These are phyloP conservation scores for Cryptocephalus primarius DNA, from an alignment of 2,888 invertebrate genomes.

Conservation along the genomic window DNA sequence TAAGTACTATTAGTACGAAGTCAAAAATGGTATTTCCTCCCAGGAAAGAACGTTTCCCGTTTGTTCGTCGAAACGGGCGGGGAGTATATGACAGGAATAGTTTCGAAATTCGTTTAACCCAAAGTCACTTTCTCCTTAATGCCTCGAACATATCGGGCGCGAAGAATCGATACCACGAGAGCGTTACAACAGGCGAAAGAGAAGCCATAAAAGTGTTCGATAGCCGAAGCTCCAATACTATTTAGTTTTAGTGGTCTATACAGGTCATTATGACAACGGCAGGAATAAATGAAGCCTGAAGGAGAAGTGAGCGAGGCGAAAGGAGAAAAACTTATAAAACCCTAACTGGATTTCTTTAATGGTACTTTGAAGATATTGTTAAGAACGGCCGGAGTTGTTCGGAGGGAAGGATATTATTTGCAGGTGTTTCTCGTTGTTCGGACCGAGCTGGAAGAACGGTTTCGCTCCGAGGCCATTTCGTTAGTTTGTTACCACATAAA, in stretches of 20 bases:
- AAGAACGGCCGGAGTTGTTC: conserved; percentile 11
- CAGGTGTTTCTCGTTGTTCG: conserved; percentile 20
- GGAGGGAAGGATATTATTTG: conserved; percentile 25
- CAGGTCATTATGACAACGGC: conserved; percentile 17
- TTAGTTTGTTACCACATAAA: conserved; percentile 40
- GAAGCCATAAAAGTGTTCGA: conserved; percentile 13
- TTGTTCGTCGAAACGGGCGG: no score
- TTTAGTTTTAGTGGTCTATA: conserved; percentile 16
- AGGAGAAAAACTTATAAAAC: conserved; percentile 30
- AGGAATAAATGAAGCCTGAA: conserved; percentile 15
- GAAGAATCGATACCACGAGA: not conserved
- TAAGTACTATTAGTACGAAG: no score
- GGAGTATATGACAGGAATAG: no score
- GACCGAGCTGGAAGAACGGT: conserved; percentile 36
- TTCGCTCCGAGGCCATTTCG: conserved; percentile 23
- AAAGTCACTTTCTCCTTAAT: no score
- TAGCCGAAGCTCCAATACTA: conserved; percentile 10
- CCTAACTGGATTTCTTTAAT: conserved; percentile 27
- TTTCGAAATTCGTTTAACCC: no score
- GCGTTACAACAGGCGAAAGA: conserved; percentile 7
- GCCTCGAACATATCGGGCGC: no score
- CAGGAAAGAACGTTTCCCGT: no score
- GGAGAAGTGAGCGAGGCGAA: conserved; percentile 7
- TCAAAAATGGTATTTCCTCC: no score
- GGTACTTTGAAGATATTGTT: conserved; percentile 28